Evolutionary conservation across 1,140 invertebrate species (phyloP).

Genomic region (Zophobas atratus): DNA sequence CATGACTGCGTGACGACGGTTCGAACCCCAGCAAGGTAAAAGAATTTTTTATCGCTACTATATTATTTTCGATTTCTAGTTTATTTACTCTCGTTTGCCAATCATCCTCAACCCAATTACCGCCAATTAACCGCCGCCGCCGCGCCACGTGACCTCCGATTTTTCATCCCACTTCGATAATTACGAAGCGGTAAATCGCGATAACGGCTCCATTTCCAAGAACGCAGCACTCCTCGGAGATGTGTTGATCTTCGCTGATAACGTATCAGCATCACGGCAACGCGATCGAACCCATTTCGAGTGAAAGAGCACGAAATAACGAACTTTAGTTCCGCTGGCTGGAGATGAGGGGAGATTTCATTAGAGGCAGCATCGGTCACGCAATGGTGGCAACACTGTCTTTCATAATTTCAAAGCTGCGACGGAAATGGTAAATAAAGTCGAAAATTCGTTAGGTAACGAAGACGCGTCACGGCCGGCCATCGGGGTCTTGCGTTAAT

Average conservation of each 20-base stretch:
- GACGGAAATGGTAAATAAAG: conserved; percentile 1
- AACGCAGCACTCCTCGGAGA: neutral
- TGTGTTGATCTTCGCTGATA: conserved; percentile 12
- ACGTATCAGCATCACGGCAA: neutral
- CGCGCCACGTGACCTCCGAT: too few species aligned
- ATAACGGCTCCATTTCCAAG: too few species aligned
- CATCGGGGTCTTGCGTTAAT: too few species aligned
- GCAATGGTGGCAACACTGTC: conserved; percentile 44
- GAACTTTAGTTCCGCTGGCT: conserved; percentile 31
- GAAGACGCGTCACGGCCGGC: conserved; percentile 17
- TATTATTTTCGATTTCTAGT: too few species aligned
- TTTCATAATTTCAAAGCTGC: conserved; percentile 18
- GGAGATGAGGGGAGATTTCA: conserved; percentile 48
- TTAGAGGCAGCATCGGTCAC: conserved; percentile 45
- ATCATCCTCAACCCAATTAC: too few species aligned
- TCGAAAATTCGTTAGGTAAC: conserved; percentile 24
- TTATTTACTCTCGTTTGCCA: too few species aligned
- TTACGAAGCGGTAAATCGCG: too few species aligned
- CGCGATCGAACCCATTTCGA: neutral
- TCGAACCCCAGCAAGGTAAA: too few species aligned
- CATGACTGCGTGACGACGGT: too few species aligned
- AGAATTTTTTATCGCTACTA: too few species aligned
- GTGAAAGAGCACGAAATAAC: conserved; percentile 38
- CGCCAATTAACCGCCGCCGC: too few species aligned
- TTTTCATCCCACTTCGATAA: neutral